Conservation (phyloP, 2,113 vertebrate species). For the Cavia porcellus region DNA sequence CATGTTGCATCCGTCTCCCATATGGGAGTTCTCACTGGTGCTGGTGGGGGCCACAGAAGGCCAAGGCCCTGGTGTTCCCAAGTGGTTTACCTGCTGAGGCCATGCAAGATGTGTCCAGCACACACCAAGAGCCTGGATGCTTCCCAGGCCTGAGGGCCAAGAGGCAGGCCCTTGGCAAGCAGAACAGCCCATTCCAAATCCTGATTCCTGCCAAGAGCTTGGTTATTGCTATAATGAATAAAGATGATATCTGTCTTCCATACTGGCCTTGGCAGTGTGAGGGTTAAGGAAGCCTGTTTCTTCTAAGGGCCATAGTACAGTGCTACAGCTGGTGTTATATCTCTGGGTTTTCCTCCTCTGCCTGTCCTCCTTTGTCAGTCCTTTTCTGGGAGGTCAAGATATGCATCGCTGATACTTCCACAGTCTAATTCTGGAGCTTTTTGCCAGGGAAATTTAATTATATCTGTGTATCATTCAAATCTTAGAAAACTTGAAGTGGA, state of each 20-base stretch:
- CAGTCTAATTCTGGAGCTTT: background rate
- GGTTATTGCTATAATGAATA: too few relatives aligned
- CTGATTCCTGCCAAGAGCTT: background rate
- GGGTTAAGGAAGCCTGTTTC: background rate
- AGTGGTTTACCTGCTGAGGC: background rate
- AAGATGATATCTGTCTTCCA: background rate
- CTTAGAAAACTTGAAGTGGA: conserved; percentile 33
- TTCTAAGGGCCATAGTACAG: too few relatives aligned
- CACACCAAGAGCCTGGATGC: background rate
- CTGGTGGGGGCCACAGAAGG: background rate
- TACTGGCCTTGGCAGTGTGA: background rate
- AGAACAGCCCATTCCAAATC: rapidly evolving
- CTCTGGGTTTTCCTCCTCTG: background rate
- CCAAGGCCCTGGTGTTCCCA: background rate
- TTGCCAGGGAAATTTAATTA: background rate
- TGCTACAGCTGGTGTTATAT: rapidly evolving
- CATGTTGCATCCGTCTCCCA: rapidly evolving
- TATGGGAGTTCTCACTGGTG: background rate
- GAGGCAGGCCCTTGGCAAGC: background rate
- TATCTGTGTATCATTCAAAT: conserved; percentile 12
- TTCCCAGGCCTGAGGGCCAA: background rate
- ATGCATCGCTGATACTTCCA: background rate
- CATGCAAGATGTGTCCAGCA: background rate
- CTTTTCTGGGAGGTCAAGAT: background rate
- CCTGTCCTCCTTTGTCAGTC: background rate